Conservation (phyloP, 2,113 vertebrate species). For the Oncorhynchus nerka region DNA sequence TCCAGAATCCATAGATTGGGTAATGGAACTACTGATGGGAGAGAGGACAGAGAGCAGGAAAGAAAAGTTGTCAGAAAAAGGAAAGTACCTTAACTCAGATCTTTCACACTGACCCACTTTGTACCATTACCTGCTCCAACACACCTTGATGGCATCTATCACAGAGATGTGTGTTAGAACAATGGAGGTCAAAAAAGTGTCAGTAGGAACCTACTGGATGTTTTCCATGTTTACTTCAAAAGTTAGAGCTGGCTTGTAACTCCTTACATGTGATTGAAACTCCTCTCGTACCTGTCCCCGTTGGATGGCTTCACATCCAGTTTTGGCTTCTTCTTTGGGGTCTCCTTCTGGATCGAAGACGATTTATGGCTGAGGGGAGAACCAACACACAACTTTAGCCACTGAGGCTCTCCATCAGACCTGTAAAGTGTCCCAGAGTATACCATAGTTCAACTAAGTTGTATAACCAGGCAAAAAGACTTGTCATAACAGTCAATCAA, state of each 20-base stretch:
- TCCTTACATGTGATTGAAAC: not conserved
- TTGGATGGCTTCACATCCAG: conserved; percentile 99
- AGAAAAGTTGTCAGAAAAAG: conserved; percentile 8
- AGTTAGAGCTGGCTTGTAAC: not conserved
- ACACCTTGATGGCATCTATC: not conserved
- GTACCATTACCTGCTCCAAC: not conserved
- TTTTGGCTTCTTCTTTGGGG: conserved; percentile 99
- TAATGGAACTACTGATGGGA: conserved; percentile 89
- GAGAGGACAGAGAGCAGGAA: conserved; percentile 30
- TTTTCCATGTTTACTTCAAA: not conserved
- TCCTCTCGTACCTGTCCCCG: conserved; percentile 88
- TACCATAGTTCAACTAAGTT: no score
- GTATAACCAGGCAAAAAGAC: not conserved
- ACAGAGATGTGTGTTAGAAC: not conserved
- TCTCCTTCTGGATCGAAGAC: conserved; percentile 98
- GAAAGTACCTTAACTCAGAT: not conserved
- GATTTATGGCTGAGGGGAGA: conserved; percentile 93
- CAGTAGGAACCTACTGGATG: no score
- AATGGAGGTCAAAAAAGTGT: not conserved
- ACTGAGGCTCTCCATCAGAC: not conserved
- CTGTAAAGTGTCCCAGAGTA: no score
- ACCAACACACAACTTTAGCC: conserved; percentile 5
- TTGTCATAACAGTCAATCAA: not conserved
- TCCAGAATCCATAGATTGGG: conserved; percentile 96
- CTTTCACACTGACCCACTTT: not conserved